Evolutionary conservation across 2,113 vertebrate species (phyloP).

Genomic region (Phylloscopus whistleri): DNA sequence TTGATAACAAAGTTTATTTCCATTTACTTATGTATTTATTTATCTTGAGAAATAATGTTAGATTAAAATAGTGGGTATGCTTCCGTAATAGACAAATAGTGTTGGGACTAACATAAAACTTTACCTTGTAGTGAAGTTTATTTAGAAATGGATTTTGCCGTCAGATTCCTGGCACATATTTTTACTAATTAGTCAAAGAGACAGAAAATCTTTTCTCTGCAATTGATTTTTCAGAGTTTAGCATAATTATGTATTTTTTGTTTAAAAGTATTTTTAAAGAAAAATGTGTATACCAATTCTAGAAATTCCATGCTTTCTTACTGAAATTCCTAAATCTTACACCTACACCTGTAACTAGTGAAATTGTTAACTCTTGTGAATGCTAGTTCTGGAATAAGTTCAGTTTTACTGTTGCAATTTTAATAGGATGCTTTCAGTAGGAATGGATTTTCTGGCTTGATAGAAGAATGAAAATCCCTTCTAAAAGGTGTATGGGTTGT

Average conservation of each 20-base stretch:
- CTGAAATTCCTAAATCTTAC: background rate
- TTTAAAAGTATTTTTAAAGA: background rate
- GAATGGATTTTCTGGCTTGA: background rate
- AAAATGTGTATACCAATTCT: background rate
- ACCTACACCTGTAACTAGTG: background rate
- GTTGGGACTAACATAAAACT: background rate
- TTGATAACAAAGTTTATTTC: background rate
- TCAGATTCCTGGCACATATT: background rate
- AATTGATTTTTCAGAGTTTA: background rate
- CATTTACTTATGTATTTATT: background rate
- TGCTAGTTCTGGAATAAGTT: background rate
- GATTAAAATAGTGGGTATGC: background rate
- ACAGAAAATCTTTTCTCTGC: background rate
- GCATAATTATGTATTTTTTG: background rate
- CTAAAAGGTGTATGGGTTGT: background rate
- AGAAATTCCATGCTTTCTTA: background rate
- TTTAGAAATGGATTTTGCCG: background rate
- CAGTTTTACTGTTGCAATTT: background rate
- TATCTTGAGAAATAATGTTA: background rate
- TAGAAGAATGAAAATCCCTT: background rate
- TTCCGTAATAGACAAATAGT: background rate
- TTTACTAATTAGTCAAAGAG: background rate
- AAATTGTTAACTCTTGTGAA: background rate
- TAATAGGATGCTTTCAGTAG: background rate
- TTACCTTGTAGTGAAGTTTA: background rate